Base-by-base conservation (phyloP, 2,797 vertebrate species). In the Trachurus trachurus region DNA sequence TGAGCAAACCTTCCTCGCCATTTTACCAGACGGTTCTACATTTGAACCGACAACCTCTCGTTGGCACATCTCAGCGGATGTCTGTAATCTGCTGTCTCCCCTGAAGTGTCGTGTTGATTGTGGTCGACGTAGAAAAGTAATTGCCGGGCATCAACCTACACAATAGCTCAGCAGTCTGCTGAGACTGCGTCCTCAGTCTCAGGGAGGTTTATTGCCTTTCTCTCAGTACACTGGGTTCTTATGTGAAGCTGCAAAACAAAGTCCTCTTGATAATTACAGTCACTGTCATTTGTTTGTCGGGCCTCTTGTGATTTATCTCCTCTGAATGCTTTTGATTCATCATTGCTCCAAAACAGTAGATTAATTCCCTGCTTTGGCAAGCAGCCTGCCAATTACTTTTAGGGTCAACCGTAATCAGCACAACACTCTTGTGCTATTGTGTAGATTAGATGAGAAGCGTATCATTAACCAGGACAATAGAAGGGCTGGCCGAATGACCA, bases 321-420 rank as follows among this genome's bases (percentile, higher is more conserved):
- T 57, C 62, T 82, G 80, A 89, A 85, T 59, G 80, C 68, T 78
- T 86, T 77, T 86, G 90, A 93, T 89, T 89, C 80, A 85, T 90
- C 85, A 75, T 71, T 59, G 82, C 85, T 86, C 81, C 63, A 66
- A 88, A 88, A 92, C 85, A 87, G 88, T 77, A 84, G 83, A 93
- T 93, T 89, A 90, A 92, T 92, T 90, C 87, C 84, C 85, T 87
- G 88, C 85, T 78, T 88, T 92, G 90, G 93, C 89, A 87, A 81
- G 84, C 84, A 81, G 90, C 87, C 90, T 83, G 75, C 78, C 88
- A 89, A 92, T 93, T 93, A 91, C 82, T 91, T 88, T 91, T 86
- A 86, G 87, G 90, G 86, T 92, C 88, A 86, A 45, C 66, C 50
- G 8, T 85, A 87, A 94, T 94, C 90, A 94, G 88, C 80, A 40